Evolutionary conservation across 2,113 vertebrate species (phyloP).

Genomic region (Carlito syrichta): DNA sequence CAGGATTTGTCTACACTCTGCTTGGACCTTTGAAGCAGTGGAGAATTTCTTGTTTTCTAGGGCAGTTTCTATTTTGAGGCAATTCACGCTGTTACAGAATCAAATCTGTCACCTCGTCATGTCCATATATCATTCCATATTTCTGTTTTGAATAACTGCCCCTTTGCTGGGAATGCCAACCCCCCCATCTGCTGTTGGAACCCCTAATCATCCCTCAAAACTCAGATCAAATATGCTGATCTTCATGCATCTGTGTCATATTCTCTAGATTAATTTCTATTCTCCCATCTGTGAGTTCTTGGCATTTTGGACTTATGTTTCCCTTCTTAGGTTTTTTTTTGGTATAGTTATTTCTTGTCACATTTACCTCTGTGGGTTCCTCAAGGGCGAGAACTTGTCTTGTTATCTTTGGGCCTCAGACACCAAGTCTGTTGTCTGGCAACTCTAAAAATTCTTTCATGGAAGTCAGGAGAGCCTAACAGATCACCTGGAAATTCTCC

Average conservation of each 20-base stretch:
- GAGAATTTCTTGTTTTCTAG: background rate
- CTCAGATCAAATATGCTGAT: background rate
- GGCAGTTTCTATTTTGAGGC: background rate
- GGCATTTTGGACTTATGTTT: background rate
- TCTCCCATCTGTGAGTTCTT: background rate
- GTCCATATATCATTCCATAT: background rate
- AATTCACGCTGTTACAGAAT: background rate
- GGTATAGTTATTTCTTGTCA: background rate
- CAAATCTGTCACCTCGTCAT: background rate
- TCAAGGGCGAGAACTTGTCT: background rate
- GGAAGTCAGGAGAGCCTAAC: background rate
- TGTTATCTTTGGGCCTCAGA: background rate
- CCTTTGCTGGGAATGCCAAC: background rate
- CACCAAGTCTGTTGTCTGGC: background rate
- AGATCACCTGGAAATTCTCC: background rate
- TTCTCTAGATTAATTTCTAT: background rate
- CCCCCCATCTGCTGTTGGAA: background rate
- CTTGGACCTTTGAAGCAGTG: background rate
- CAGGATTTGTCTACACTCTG: rapidly evolving
- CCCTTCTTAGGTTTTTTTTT: background rate
- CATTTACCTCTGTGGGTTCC: background rate
- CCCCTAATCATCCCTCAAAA: background rate
- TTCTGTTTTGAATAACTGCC: background rate
- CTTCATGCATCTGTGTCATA: background rate
- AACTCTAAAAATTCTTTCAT: background rate